A percentile compares a stretch with the other conserved stretches of the same genome.
These are phyloP conservation scores for Hippolais icterina DNA, from an alignment of 2,113 vertebrate genomes.

Conservation along the genomic window DNA sequence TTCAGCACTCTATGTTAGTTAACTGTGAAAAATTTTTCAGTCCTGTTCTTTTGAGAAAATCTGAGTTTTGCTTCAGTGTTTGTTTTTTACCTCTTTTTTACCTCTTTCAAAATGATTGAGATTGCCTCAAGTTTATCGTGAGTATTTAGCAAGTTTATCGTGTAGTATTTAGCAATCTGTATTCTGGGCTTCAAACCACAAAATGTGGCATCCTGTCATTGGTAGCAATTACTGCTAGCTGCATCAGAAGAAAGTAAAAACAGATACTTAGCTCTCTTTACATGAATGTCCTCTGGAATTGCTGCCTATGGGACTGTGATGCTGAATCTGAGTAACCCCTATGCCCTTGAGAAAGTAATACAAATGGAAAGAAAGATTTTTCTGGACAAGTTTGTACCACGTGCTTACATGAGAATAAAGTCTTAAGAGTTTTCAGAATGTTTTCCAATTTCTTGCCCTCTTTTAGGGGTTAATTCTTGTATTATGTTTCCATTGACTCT, in stretches of 20 bases:
- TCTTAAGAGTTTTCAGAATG: background rate
- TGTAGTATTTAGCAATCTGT: background rate
- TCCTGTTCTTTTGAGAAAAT: background rate
- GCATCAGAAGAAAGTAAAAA: background rate
- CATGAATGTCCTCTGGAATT: background rate
- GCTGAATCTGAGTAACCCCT: background rate
- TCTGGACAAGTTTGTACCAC: background rate
- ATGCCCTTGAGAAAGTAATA: background rate
- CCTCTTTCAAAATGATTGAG: background rate
- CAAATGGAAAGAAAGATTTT: background rate
- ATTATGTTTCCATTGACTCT: background rate
- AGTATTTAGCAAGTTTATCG: background rate
- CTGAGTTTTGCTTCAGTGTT: background rate
- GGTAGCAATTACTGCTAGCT: background rate
- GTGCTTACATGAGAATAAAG: background rate
- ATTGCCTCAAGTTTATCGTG: background rate
- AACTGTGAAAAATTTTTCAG: background rate
- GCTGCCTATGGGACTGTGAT: background rate
- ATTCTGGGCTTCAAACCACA: background rate
- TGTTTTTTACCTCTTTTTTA: background rate
- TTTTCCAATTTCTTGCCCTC: background rate
- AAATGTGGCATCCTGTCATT: background rate
- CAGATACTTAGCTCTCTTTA: background rate
- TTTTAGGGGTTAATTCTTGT: background rate
- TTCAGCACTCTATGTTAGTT: background rate